A percentile compares a stretch with the other conserved stretches of the same genome.
These are phyloP conservation scores for Camelus dromedarius DNA, from an alignment of 2,113 vertebrate species.

Conservation along the genomic window DNA sequence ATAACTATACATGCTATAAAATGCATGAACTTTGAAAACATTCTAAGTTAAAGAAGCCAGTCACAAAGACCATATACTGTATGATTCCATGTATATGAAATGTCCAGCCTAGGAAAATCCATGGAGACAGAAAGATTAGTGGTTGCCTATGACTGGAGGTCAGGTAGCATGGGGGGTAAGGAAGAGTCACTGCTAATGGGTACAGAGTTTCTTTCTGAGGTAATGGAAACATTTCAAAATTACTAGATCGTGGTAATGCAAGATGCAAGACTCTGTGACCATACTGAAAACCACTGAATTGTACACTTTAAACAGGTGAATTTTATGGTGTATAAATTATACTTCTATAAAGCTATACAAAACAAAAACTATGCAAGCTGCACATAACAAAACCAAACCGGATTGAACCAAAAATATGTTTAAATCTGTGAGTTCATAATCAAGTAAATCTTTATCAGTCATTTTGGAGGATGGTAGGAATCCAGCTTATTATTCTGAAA, in stretches of 20 bases:
- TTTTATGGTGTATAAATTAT: slow-evolving; percentile 7
- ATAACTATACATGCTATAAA: not conserved
- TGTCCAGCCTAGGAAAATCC: not conserved
- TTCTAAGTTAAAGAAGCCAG: not conserved
- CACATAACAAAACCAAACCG: not conserved
- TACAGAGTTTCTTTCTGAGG: not conserved
- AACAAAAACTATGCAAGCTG: not conserved
- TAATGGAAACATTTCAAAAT: not conserved
- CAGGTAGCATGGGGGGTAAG: not conserved
- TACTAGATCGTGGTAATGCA: not conserved
- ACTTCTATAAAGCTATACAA: not conserved
- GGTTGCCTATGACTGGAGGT: not conserved
- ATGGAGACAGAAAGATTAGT: not conserved
- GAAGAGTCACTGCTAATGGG: not conserved
- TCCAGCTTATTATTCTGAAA: not conserved
- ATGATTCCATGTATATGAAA: not conserved
- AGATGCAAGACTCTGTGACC: not conserved
- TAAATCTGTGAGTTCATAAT: not conserved
- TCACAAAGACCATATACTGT: not conserved
- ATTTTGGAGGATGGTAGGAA: not conserved
- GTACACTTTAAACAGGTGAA: not conserved
- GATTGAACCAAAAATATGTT: not conserved
- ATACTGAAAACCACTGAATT: not conserved
- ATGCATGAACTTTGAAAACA: not conserved
- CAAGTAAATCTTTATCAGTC: slow-evolving; percentile 20